Base-by-base conservation (phyloP, 2,797 vertebrate genomes). In the Intellagama lesueurii region DNA sequence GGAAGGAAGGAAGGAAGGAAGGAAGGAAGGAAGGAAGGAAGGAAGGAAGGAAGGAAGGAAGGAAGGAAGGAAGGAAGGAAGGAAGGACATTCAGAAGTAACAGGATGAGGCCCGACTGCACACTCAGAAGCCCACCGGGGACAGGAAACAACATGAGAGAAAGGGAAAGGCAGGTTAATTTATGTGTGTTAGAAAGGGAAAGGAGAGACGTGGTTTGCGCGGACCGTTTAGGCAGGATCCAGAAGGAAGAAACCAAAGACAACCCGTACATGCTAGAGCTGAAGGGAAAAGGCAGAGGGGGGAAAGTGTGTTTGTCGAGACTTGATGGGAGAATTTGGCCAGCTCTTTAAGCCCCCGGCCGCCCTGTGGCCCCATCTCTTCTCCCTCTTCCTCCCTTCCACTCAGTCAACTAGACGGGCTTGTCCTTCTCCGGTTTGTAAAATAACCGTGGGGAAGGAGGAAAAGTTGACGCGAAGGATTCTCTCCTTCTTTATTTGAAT, bases 1-100 rank as follows among this genome's bases (percentile, higher is more conserved):
- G 88, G 87, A 90, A 90, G 76, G 82, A 52, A 79, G 24, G 24
- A 49, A 26, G 47, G 5, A n/a, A 12, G 17, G 32, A 32, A 8
- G 14, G 19, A 93, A 91, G 90, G 40, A 26, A 44, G 88, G 87
- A 90, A 90, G 76, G 82, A 52, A 79, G 24, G 24, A 49, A 26
- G 47, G 5, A n/a, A 5, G 17, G 32, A 32, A 4, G 14, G 19
- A 93, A 91, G 90, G 40, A 26, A 35, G 88, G 87, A 90, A 89
- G 76, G 81, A n/a, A 78, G 22, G 24, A 49, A 26, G 47, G 5
- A n/a, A 12, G 17, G 32, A 35, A 8, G 14, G 19, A 93, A 91
- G 90, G 24, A 28, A 44, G 87, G 87, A 90, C 70, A 66, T 17
- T 56, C 52, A 56, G 52, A 9, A 56, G 52, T 7, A 2, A 56